These are phyloP conservation scores for Eupithecia dodoneata DNA, from an alignment of 2,888 invertebrate genomes.

Conservation along the genomic window DNA sequence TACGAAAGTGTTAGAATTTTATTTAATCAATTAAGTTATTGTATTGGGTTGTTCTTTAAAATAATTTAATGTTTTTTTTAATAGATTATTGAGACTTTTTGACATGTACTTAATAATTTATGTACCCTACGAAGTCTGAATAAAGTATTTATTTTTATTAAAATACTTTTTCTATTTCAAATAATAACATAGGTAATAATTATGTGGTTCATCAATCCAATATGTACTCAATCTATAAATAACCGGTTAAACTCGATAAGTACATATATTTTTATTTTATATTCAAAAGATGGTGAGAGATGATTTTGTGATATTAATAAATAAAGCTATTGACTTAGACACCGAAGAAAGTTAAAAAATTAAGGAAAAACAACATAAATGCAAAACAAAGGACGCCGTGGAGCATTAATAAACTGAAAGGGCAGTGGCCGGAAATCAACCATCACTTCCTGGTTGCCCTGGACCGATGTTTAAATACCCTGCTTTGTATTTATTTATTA, in stretches of 20 bases:
- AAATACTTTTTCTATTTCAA: background rate
- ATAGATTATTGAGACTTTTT: too few species aligned
- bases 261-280: background rate
- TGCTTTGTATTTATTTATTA: slow-evolving; percentile 27
- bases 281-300: background rate
- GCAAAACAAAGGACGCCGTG: slow-evolving; percentile 33
- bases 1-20: background rate
- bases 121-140: too few species aligned
- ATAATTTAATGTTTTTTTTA: too few species aligned
- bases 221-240: too few species aligned
- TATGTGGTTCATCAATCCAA: background rate
- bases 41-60: too few species aligned
- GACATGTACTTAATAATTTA: too few species aligned
- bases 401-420: slow-evolving; percentile 26
- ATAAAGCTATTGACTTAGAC: slow-evolving; percentile 7
- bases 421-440: slow-evolving; percentile 39
- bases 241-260: background rate
- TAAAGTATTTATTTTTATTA: too few species aligned
- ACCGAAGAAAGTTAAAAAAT: background rate
- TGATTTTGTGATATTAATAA: background rate
- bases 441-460: slow-evolving; percentile 34
- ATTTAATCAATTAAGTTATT: too few species aligned
- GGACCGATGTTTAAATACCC: slow-evolving; percentile 27
- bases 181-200: too few species aligned
- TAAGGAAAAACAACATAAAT: slow-evolving; percentile 31